phyloP scores from a whole-genome alignment of 2,797 vertebrate genomes.

The Xiphorhynchus erythropygius region DNA sequence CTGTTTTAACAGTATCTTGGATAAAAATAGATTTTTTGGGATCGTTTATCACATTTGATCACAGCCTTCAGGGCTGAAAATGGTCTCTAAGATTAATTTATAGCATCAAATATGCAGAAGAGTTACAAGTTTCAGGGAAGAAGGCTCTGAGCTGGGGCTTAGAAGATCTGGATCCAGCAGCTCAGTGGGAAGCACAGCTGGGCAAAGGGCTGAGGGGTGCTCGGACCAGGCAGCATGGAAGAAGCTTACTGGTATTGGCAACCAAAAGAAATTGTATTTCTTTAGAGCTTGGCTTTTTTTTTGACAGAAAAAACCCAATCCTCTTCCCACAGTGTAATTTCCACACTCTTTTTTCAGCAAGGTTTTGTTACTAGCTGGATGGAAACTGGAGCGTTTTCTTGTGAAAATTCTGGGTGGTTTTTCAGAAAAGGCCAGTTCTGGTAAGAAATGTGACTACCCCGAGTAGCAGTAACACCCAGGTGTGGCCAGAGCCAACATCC shows the following conservation, averaged over 20 bases:
- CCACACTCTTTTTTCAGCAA: not conserved
- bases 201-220: not conserved
- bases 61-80: slow-evolving; percentile 14
- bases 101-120: slow-evolving; percentile 30
- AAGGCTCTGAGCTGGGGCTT: not conserved
- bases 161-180: not conserved
- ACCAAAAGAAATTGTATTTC: not conserved
- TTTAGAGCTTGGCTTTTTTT: not conserved
- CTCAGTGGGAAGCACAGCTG: not conserved
- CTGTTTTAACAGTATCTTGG: not conserved
- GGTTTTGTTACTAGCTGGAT: not conserved
- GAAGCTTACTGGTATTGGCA: not conserved
- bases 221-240: not conserved
- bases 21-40: not conserved
- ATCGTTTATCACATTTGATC: slow-evolving; percentile 2
- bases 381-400: not conserved
- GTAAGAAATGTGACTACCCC: not conserved
- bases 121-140: not conserved
- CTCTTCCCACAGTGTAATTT: not conserved
- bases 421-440: not conserved
- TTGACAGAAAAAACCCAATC: not conserved
- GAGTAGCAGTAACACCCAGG: not conserved
- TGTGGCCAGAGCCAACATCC: not conserved
- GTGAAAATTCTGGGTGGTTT: not conserved
- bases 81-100: not conserved